phyloP scores from a whole-genome alignment of 2,113 vertebrate species.

The Pavo muticus region DNA sequence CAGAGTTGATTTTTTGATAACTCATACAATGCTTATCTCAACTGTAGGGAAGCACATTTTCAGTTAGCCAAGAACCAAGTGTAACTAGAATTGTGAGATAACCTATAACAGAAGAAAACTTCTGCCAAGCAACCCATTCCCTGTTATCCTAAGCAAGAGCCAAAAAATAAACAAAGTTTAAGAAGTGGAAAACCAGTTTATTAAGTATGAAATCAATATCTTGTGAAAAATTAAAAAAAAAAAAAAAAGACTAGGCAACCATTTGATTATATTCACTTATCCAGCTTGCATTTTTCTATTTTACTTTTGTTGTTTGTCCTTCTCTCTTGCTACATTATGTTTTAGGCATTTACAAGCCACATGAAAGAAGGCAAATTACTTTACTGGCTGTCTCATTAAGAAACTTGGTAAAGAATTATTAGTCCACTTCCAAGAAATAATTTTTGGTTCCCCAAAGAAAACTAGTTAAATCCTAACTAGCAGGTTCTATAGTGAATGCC shows the following conservation, averaged over 20 bases:
- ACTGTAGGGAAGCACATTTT: background rate
- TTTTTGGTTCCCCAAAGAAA: background rate
- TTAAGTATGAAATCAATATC: conserved; percentile 1
- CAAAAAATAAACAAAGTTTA: background rate
- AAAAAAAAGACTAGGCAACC: background rate
- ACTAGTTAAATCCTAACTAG: background rate
- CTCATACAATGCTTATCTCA: background rate
- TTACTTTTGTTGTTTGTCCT: background rate
- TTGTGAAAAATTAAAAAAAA: background rate
- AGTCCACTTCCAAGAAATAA: background rate
- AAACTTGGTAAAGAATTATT: background rate
- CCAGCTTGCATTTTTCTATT: background rate
- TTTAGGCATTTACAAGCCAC: background rate
- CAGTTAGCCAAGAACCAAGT: background rate
- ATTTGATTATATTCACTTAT: background rate
- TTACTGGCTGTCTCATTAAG: background rate
- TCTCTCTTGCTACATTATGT: background rate
- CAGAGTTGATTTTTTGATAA: background rate
- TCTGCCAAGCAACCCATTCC: conserved; percentile 24
- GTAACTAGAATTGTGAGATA: background rate
- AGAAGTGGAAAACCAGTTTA: background rate
- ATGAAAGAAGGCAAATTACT: background rate
- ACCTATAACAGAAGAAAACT: background rate
- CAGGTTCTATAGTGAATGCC: background rate
- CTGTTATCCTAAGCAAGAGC: conserved; percentile 3